phyloP scores from a whole-genome alignment of 2,797 vertebrate species.

The Aphelocoma californica region DNA sequence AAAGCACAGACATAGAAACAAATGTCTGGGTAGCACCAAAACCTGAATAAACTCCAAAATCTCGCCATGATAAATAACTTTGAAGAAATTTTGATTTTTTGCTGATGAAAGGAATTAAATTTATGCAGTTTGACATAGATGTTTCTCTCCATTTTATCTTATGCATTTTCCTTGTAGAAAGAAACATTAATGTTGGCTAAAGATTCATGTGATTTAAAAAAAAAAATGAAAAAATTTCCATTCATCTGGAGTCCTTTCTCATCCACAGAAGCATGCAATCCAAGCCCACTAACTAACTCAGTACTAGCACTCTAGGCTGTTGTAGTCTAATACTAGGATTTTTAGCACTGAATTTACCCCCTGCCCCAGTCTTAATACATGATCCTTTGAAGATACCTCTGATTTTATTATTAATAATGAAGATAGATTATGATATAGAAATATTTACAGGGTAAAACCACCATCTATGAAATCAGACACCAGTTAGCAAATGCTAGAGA shows the following conservation, averaged over 20 bases:
- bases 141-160: background rate
- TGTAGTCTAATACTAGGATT: background rate
- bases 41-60: background rate
- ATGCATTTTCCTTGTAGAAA: background rate
- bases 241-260: background rate
- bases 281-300: background rate
- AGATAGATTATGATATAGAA: background rate
- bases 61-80: background rate
- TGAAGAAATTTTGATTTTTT: background rate
- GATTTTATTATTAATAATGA: background rate
- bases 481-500: background rate
- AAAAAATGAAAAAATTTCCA: background rate
- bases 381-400: background rate
- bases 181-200: background rate
- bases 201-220: background rate
- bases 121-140: background rate
- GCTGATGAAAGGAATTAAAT: background rate
- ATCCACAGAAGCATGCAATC: background rate
- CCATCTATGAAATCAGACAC: background rate
- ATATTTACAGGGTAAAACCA: background rate
- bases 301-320: accelerated
- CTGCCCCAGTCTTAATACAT: background rate
- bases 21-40: background rate
- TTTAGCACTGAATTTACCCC: background rate
- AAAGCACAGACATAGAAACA: background rate